Evolutionary conservation across 1,140 invertebrate species (phyloP), one percentile per base, ranked within the genome.

Genomic region (Andricus grossulariae): DNA sequence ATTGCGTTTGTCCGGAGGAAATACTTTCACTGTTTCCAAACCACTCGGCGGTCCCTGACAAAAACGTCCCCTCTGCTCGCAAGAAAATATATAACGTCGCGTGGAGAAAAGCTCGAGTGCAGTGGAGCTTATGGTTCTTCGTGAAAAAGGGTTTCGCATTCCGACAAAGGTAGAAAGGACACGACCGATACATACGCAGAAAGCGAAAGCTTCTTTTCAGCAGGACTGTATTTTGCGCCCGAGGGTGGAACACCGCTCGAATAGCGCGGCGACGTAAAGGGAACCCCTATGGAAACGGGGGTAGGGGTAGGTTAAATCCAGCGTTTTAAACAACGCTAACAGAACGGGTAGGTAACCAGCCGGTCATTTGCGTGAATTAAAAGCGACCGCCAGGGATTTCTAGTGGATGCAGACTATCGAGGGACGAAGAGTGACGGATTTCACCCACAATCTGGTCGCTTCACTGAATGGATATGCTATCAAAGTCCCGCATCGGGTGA

Each of bases 301-400:
- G 25, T 16, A 66, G 13, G 60, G 60, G 60, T 16, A 16, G 60
- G 60, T 66, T 66, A 66, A 82, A 80, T 80, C 74, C 73, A 79
- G 73, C 50, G 79, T 66, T 80, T 82, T 82, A 80, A 82, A 82
- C 78, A 82, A 82, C 78, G 75, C 54, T 80, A 54, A 72, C 66
- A 50, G 70, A 21, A 54, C 74, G 54, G 78, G 72, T 49, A 79
- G 32, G 12, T 19, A 39, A 73, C 50, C 73, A 54, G 73, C 72
- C 52, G 71, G 80, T 83, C 81, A 83, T 83, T 83, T 81, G 79
- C 72, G 77, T 77, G 80, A 80, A 81, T 83, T 83, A 83, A 83
- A 83, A 83, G 75, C 73, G 51, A 71, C 70, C 66, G 72, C 60
- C 78, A 74, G 81, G 71, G 76, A 77, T 73, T 71, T 50, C 16